Percentiles rank a stretch among this genome's conserved stretches.
phyloP scores from a whole-genome alignment of 2,888 invertebrate species.

The Bunonema sp. region DNA sequence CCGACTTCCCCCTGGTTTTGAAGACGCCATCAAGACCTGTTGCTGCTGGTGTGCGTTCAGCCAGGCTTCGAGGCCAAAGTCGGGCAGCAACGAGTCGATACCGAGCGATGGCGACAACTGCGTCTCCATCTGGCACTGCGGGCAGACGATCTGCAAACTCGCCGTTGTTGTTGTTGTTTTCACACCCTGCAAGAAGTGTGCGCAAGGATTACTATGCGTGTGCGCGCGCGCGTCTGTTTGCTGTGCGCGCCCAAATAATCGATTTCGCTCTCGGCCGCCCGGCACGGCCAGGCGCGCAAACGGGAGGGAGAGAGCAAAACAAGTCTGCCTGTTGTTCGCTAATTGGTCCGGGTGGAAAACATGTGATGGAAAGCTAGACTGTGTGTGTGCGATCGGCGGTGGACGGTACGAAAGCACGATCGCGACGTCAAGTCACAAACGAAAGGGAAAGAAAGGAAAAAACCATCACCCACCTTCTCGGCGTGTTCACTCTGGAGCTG shows the following conservation, averaged over 20 bases:
- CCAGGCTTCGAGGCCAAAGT: conserved; percentile 43
- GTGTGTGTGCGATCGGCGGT: conserved; percentile 1
- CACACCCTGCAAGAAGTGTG: too few species aligned
- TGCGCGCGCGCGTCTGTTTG: too few species aligned
- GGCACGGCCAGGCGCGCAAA: background rate
- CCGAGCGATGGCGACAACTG: conserved; percentile 50
- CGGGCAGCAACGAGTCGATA: conserved; percentile 57
- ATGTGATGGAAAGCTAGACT: background rate
- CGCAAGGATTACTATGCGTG: too few species aligned
- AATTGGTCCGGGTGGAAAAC: background rate
- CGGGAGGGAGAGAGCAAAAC: background rate
- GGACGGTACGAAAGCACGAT: background rate
- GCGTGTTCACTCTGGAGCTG: conserved; percentile 12
- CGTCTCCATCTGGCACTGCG: conserved; percentile 52
- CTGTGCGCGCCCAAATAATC: too few species aligned
- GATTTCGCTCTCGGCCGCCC: too few species aligned
- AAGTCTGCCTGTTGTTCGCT: background rate
- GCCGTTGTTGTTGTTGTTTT: conserved; percentile 1
- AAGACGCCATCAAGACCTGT: conserved; percentile 1
- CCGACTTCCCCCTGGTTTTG: conserved; percentile 1
- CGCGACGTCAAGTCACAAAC: background rate
- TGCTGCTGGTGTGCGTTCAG: conserved; percentile 12
- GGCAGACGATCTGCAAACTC: conserved; percentile 56
- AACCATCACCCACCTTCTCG: conserved; percentile 36
- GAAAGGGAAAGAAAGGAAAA: background rate